Evolutionary conservation across 2,888 invertebrate species (phyloP).

Genomic region (Dolomedes plantarius): DNA sequence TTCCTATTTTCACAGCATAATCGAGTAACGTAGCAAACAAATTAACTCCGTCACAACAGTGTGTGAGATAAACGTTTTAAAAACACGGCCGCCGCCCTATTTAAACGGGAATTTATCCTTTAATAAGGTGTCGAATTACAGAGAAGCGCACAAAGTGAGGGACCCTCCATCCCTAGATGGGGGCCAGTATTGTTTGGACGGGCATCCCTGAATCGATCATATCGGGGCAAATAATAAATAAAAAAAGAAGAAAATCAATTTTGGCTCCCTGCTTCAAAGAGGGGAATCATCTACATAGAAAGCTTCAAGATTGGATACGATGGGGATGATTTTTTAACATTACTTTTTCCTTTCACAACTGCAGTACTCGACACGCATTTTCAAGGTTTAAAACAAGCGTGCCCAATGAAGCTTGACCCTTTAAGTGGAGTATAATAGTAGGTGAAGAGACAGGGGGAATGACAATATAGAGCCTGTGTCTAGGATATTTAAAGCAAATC

Average conservation of each 20-base stretch:
- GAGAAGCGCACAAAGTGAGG: conserved; percentile 38
- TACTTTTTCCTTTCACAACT: conserved; percentile 5
- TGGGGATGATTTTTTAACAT: conserved; percentile 27
- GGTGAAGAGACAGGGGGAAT: background rate
- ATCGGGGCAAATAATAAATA: conserved; percentile 36
- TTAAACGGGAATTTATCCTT: conserved; percentile 55
- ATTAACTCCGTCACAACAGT: conserved; percentile 6
- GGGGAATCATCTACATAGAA: conserved; percentile 54
- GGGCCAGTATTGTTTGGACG: conserved; percentile 59
- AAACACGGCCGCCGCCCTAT: conserved; percentile 19
- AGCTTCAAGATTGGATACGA: conserved; percentile 62
- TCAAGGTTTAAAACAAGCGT: conserved; percentile 56
- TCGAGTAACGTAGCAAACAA: background rate
- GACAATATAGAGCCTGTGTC: too few relatives aligned
- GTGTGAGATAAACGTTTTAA: background rate
- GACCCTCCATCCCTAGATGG: conserved; percentile 39
- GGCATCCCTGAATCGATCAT: conserved; percentile 69
- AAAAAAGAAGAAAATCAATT: conserved; percentile 51
- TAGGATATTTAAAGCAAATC: too few relatives aligned
- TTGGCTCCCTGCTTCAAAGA: conserved; percentile 28
- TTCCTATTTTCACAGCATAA: background rate
- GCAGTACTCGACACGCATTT: conserved; percentile 46
- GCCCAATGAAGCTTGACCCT: conserved; percentile 61
- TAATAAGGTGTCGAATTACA: conserved; percentile 68
- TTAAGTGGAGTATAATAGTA: conserved; percentile 58